These are phyloP conservation scores for Polypterus bichir DNA, from an alignment of 2,113 vertebrate genomes.

Conservation along the genomic window DNA sequence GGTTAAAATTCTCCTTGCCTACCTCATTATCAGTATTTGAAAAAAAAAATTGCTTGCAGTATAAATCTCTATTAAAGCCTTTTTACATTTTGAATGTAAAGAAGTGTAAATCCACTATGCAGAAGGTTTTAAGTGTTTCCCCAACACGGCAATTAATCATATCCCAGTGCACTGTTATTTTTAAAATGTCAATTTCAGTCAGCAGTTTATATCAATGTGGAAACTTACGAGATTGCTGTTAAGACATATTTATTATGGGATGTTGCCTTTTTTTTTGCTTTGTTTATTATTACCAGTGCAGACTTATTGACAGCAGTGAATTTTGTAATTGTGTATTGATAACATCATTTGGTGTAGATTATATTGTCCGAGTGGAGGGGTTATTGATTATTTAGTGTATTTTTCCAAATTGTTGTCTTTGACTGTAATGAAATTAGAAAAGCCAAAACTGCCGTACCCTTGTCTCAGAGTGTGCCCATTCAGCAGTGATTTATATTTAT, in stretches of 20 bases:
- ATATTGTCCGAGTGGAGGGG: no score
- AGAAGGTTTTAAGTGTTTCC: conserved; percentile 44
- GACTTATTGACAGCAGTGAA: no score
- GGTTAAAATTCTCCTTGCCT: conserved; percentile 67
- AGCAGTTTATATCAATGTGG: conserved; percentile 37
- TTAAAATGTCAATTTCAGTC: conserved; percentile 38
- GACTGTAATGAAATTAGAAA: no score
- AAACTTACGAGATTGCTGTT: conserved; percentile 23
- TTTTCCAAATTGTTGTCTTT: no score
- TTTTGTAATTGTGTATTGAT: no score
- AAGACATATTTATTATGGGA: conserved; percentile 6
- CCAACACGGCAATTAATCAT: conserved; percentile 54
- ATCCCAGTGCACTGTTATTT: conserved; percentile 49
- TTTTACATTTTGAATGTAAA: conserved; percentile 49
- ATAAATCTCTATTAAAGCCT: conserved; percentile 73
- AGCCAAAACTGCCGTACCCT: no score
- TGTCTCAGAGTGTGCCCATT: no score
- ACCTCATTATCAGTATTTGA: conserved; percentile 70
- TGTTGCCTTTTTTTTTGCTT: no score
- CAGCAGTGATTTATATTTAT: no score
- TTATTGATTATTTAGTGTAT: no score
- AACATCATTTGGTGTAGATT: no score
- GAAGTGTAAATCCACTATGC: conserved; percentile 52
- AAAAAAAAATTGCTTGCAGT: conserved; percentile 51
- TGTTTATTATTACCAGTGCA: no score